Evolutionary conservation across 2,113 vertebrate genomes (phyloP), one percentile per base, ranked within the genome.

Genomic region (Daubentonia madagascariensis): DNA sequence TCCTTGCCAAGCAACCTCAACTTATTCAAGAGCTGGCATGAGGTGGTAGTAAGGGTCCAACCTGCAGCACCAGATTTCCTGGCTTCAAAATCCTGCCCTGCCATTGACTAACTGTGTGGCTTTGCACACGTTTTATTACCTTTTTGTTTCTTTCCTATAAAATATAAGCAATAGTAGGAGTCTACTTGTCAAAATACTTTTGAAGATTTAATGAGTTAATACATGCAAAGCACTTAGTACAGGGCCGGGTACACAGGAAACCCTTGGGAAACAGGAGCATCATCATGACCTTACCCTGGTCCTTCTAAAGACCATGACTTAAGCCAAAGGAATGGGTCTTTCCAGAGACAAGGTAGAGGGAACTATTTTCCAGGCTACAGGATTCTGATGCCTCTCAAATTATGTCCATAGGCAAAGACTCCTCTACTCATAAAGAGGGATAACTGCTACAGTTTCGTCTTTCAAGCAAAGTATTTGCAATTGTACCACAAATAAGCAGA

Each of bases 401-500:
- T 81, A 79, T 63, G 35, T 23, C 22, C 65, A 3, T 40, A 84
- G 75, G 25, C 22, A 93, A 85, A 91, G 54, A 73, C 22, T 43
- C 11, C 65, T 72, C 40, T 75, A 28, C 50, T 91, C 85, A 63
- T 48, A 80, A 76, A 91, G 63, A 43, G 7, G 2, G 25, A 20
- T 89, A 52, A 83, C 59, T 25, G 17, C 68, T 95, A 18, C 43
- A n/a, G 25, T 81, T 89, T 96, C 89, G 96, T 68, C 28, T 61
- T 85, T 89, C 81, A 37, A 96, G 61, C 37, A 65, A 96, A 80
- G 63, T 79, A 80, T 96, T 70, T 91, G 8, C 84, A 65, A 35
- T 28, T 18, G 17, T 67, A 8, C 79, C 28, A 85, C 35, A 72
- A 86, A 94, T 88, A 85, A 68, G 6, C 43, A 90, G 61, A 75